Percentiles rank a stretch among this genome's conserved stretches.
These are phyloP conservation scores for Enchytraeus crypticus DNA, from an alignment of 2,888 invertebrate genomes.

Conservation along the genomic window DNA sequence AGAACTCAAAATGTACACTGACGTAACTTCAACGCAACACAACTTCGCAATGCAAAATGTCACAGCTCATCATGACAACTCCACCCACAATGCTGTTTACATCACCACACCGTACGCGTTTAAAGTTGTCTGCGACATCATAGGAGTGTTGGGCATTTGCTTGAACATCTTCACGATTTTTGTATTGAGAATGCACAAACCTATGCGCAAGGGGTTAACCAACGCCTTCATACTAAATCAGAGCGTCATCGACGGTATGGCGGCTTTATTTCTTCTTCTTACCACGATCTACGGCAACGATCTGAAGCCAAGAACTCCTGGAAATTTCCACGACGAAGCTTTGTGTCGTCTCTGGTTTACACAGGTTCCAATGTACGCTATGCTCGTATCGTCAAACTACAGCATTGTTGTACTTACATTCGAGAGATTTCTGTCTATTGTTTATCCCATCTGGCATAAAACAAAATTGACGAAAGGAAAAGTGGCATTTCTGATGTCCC, in stretches of 20 bases:
- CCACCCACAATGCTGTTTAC: too few species aligned
- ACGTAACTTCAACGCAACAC: too few species aligned
- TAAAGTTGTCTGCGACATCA: too few species aligned
- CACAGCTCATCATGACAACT: too few species aligned
- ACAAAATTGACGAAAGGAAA: not conserved
- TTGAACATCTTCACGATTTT: not conserved
- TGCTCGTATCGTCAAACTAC: conserved; percentile 18
- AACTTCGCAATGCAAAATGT: too few species aligned
- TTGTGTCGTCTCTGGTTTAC: conserved; percentile 18
- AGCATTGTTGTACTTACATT: conserved; percentile 18
- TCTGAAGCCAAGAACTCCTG: not conserved
- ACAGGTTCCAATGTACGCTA: conserved; percentile 13
- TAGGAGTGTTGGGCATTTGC: too few species aligned
- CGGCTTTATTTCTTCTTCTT: conserved; percentile 16
- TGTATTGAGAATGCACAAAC: not conserved
- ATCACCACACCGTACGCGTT: too few species aligned
- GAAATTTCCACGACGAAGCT: conserved; percentile 11
- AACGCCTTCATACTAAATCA: conserved; percentile 15
- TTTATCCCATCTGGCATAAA: conserved; percentile 20
- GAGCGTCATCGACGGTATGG: conserved; percentile 18
- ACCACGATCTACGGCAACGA: conserved; percentile 12
- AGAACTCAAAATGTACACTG: too few species aligned
- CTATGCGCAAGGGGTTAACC: conserved; percentile 2
- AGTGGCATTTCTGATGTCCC: not conserved
- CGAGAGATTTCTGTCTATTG: conserved; percentile 19